Evolutionary conservation across 23 tunicate genomes (phyloP).

Genomic region (Halocynthia aurantium): DNA sequence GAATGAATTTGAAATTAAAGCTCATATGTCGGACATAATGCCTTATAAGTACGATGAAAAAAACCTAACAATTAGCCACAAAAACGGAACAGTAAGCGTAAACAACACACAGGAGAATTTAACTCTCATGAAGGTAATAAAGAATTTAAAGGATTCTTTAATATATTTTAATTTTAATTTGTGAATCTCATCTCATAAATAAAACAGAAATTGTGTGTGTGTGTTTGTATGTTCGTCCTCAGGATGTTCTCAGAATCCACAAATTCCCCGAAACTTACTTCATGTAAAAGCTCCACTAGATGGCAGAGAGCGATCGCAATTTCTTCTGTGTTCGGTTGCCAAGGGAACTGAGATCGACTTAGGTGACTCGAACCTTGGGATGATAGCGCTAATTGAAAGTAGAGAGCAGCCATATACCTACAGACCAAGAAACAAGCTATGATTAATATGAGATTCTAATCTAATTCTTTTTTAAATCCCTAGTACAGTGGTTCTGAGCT

Average conservation of each 20-base stretch:
- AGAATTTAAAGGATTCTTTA: too few relatives aligned
- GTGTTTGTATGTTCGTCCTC: too few relatives aligned
- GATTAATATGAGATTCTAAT: too few relatives aligned
- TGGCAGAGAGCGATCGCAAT: constrained; percentile 58
- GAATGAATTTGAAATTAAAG: too few relatives aligned
- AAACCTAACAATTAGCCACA: not conserved
- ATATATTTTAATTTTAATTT: too few relatives aligned
- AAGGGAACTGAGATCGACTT: constrained; percentile 20
- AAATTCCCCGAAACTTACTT: constrained; percentile 19
- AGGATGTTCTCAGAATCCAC: too few relatives aligned
- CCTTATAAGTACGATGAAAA: not conserved
- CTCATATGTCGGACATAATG: too few relatives aligned
- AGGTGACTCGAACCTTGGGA: constrained; percentile 23
- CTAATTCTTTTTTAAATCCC: too few relatives aligned
- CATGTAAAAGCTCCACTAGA: constrained; percentile 60
- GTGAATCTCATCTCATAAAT: too few relatives aligned
- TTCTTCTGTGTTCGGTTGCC: constrained; percentile 50
- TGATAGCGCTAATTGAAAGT: constrained; percentile 59
- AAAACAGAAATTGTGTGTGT: too few relatives aligned
- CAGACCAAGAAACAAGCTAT: not conserved
- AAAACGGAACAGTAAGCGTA: not conserved
- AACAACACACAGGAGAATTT: not conserved
- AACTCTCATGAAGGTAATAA: too few relatives aligned
- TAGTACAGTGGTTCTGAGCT: too few relatives aligned
- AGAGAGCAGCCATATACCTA: constrained; percentile 63